These are phyloP conservation scores for Austrolebias charrua DNA, from an alignment of 2,797 vertebrate species.

Conservation along the genomic window DNA sequence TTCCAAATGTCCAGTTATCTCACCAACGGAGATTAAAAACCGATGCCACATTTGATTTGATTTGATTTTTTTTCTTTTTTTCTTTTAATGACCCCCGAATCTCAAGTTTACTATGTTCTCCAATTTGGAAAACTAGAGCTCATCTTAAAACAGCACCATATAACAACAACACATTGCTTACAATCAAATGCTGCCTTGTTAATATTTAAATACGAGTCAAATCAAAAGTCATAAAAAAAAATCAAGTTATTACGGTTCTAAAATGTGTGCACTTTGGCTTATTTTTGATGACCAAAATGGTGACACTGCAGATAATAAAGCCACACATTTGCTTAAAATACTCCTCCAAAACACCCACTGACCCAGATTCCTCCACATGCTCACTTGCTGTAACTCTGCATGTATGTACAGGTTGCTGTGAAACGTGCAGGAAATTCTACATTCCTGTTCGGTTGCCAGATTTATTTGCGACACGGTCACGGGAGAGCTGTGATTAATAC, in stretches of 20 bases:
- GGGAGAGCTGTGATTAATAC: constrained; percentile 22
- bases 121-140: not conserved
- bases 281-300: not conserved
- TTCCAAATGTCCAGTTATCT: not conserved
- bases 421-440: constrained; percentile 16
- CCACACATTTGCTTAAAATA: not conserved
- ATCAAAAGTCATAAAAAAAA: not conserved
- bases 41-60: not conserved
- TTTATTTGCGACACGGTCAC: constrained; percentile 25
- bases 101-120: not conserved
- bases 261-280: not conserved
- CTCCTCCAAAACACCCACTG: not conserved
- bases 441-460: constrained; percentile 16
- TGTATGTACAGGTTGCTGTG: not conserved
- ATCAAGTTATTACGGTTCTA: too few species aligned
- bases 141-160: not conserved
- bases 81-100: not conserved
- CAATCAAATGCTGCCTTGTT: not conserved
- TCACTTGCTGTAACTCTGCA: not conserved
- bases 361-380: not conserved
- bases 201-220: not conserved
- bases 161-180: not conserved
- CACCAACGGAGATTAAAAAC: not conserved
- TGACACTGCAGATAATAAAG: not conserved
- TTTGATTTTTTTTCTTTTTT: not conserved